A percentile compares a stretch with the other conserved stretches of the same genome.
Evolutionary conservation across 2,113 vertebrate species (phyloP).

Genomic region (Nasalis larvatus): DNA sequence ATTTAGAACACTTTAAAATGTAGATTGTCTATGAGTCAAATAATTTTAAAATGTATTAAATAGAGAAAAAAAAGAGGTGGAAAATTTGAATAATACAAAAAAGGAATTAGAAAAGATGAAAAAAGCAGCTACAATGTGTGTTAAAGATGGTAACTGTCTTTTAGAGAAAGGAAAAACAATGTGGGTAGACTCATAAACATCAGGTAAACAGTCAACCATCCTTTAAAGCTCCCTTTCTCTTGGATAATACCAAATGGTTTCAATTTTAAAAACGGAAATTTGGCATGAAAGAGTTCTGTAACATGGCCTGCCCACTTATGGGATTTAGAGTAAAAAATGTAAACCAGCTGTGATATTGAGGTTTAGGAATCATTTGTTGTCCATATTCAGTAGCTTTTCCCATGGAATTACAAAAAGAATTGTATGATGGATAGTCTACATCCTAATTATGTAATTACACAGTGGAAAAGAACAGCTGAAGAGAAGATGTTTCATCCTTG

Average conservation of each 20-base stretch:
- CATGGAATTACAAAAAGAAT: slow-evolving; percentile 76
- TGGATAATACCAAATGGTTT: slow-evolving; percentile 62
- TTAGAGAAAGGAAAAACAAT: neutral
- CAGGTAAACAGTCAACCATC: slow-evolving; percentile 38
- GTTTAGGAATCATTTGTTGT: slow-evolving; percentile 74
- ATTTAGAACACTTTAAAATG: neutral
- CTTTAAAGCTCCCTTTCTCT: slow-evolving; percentile 39
- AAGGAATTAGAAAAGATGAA: neutral
- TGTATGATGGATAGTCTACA: slow-evolving; percentile 71
- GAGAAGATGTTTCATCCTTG: slow-evolving; percentile 48
- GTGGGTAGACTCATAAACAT: neutral
- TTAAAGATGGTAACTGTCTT: neutral
- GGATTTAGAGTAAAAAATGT: slow-evolving; percentile 74
- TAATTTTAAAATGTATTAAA: neutral
- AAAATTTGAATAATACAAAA: neutral
- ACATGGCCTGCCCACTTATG: slow-evolving; percentile 67
- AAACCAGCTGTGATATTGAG: slow-evolving; percentile 76
- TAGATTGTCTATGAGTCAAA: neutral
- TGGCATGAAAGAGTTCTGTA: slow-evolving; percentile 72
- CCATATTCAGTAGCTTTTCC: slow-evolving; percentile 77
- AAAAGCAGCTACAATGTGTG: neutral
- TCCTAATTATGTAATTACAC: slow-evolving; percentile 80
- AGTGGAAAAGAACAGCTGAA: slow-evolving; percentile 77
- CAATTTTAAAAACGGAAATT: slow-evolving; percentile 70
- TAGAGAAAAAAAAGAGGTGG: neutral